Evolutionary conservation across 2,113 vertebrate species (phyloP).

Genomic region (Chamaetylas fuelleborni): DNA sequence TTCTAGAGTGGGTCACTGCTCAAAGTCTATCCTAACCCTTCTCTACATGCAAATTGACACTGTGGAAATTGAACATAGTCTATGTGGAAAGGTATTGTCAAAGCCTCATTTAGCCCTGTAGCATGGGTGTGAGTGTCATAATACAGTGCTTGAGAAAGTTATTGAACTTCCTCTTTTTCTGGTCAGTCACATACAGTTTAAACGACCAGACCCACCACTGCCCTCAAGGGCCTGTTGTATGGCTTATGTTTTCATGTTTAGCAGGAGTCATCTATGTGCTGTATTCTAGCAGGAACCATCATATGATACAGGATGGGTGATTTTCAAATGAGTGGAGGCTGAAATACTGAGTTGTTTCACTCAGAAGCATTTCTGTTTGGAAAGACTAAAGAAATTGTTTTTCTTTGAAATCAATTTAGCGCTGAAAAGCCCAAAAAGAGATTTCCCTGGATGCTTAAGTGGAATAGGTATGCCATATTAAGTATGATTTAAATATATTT

Average conservation of each 20-base stretch:
- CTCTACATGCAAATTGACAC: not conserved
- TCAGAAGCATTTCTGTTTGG: constrained; percentile 4
- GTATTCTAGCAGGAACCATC: not conserved
- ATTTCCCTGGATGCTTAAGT: constrained; percentile 5
- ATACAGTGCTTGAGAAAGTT: not conserved
- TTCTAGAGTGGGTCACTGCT: not conserved
- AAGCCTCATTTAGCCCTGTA: not conserved
- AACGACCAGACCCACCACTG: not conserved
- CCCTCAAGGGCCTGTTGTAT: not conserved
- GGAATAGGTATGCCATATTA: not conserved
- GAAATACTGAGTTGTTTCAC: constrained; percentile 20
- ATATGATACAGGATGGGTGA: not conserved
- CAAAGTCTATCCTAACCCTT: not conserved
- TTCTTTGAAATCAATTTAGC: constrained; percentile 17
- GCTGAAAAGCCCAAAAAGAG: not conserved
- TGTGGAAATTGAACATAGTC: fast-evolving
- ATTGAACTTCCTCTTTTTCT: not conserved
- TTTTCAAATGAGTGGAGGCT: constrained; percentile 28
- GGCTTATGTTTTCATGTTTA: not conserved
- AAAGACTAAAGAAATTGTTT: constrained; percentile 34
- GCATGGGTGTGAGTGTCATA: not conserved
- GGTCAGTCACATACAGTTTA: not conserved
- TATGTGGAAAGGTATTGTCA: not conserved
- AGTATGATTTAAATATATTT: constrained; percentile 37
- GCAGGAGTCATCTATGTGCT: not conserved